These are phyloP conservation scores for Petrocephalus microphthalmus DNA, from an alignment of 2,113 vertebrate genomes.

Conservation along the genomic window DNA sequence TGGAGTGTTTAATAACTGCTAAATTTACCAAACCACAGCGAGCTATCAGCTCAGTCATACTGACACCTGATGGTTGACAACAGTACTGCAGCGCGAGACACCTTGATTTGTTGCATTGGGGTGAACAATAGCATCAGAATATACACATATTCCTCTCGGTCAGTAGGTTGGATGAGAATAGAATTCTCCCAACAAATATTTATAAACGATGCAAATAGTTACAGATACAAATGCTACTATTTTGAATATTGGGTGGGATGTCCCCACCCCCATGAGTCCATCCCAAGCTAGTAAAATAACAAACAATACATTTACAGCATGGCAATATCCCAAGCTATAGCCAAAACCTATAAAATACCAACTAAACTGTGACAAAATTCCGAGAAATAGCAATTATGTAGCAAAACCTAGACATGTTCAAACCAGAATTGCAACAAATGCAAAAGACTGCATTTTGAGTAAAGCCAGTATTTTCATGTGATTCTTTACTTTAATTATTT, in stretches of 20 bases:
- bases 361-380: not conserved
- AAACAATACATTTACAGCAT: not conserved
- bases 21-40: not conserved
- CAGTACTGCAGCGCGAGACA: constrained; percentile 17
- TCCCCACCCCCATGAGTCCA: not conserved
- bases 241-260: not conserved
- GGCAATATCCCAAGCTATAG: not conserved
- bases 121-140: not conserved
- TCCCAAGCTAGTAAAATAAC: not conserved
- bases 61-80: constrained; percentile 48
- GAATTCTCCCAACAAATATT: not conserved
- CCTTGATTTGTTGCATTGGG: not conserved
- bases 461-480: not conserved
- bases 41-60: constrained; percentile 23
- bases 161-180: not conserved
- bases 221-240: not conserved
- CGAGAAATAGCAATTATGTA: not conserved
- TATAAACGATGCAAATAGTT: not conserved
- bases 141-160: not conserved
- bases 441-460: not conserved
- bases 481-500: too few species aligned
- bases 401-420: not conserved
- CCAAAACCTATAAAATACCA: not conserved
- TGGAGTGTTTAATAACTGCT: not conserved
- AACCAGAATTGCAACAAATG: not conserved